A percentile compares a stretch with the other conserved stretches of the same genome.
These are phyloP conservation scores for Brachynemurus nebulosus DNA, from an alignment of 2,888 invertebrate genomes.

Conservation along the genomic window DNA sequence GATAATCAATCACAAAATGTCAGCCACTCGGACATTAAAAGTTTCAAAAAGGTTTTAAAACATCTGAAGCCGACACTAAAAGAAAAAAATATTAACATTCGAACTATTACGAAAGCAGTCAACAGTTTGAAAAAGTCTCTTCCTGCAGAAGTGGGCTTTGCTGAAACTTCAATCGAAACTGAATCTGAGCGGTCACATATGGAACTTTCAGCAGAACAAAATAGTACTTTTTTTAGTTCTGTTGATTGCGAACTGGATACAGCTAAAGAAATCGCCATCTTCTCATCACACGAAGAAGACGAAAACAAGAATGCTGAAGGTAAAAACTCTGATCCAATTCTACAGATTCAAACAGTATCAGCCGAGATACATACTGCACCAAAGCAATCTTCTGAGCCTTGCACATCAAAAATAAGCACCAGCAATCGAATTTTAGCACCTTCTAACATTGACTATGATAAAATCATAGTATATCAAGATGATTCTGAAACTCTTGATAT, in stretches of 20 bases:
- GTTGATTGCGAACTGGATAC: constrained; percentile 11
- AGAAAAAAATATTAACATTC: constrained; percentile 15
- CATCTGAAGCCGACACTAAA: constrained; percentile 13
- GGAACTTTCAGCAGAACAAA: constrained; percentile 15
- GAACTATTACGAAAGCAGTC: constrained; percentile 14
- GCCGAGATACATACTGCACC: constrained; percentile 10
- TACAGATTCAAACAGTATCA: constrained; percentile 15
- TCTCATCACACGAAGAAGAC: constrained; percentile 12
- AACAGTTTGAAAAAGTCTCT: constrained; percentile 15
- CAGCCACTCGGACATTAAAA: constrained; percentile 1
- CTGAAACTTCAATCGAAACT: constrained; percentile 13
- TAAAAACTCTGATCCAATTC: constrained; percentile 14
- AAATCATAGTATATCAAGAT: constrained; percentile 15
- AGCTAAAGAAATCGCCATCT: constrained; percentile 14
- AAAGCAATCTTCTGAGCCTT: constrained; percentile 14
- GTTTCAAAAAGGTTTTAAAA: constrained; percentile 11
- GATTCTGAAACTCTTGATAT: constrained; percentile 13
- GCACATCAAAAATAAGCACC: constrained; percentile 15
- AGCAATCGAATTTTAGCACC: constrained; percentile 13
- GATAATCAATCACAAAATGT: neutral
- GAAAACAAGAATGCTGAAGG: constrained; percentile 12
- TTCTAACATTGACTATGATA: constrained; percentile 14
- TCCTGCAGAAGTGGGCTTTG: constrained; percentile 13
- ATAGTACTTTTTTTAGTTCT: constrained; percentile 11
- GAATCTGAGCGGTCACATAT: constrained; percentile 12